These are phyloP conservation scores for Aphelenchoides besseyi DNA, from an alignment of 1,140 invertebrate species.

Conservation along the genomic window DNA sequence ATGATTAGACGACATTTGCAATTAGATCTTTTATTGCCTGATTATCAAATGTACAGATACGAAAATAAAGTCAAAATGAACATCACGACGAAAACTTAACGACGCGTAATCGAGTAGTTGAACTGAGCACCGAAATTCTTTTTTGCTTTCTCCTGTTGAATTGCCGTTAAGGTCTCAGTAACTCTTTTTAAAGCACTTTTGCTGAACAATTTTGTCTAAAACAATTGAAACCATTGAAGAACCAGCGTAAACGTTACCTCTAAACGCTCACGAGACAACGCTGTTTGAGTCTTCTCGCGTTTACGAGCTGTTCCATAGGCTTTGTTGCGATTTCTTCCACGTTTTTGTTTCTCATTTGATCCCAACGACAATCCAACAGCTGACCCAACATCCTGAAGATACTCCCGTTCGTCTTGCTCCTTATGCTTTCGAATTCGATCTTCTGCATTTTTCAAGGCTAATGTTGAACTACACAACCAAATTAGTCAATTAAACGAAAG, in stretches of 20 bases:
- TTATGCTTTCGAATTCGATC: conserved; percentile 13
- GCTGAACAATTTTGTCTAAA: conserved; percentile 51
- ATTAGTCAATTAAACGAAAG: conserved; percentile 17
- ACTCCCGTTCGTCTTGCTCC: conserved; percentile 43
- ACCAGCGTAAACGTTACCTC: conserved; percentile 31
- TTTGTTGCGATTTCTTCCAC: conserved; percentile 22
- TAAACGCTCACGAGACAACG: conserved; percentile 37
- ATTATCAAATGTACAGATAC: too few species aligned
- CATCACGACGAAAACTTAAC: neutral
- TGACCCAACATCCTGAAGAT: conserved; percentile 47
- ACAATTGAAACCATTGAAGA: conserved; percentile 15
- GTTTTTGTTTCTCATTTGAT: conserved; percentile 21
- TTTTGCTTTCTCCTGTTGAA: conserved; percentile 43
- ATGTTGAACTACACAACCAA: neutral
- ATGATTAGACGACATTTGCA: too few species aligned
- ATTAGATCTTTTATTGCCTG: too few species aligned
- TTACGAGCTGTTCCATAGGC: conserved; percentile 31
- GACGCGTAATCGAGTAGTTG: conserved; percentile 37
- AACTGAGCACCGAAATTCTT: conserved; percentile 49
- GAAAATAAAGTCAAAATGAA: too few species aligned
- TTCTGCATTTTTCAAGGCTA: conserved; percentile 22
- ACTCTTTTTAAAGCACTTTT: conserved; percentile 46
- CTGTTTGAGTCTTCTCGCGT: conserved; percentile 31
- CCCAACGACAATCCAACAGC: conserved; percentile 34
- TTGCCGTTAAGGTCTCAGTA: conserved; percentile 41